Base-by-base conservation (phyloP, 2,797 vertebrate genomes). In the Coilia nasus region DNA sequence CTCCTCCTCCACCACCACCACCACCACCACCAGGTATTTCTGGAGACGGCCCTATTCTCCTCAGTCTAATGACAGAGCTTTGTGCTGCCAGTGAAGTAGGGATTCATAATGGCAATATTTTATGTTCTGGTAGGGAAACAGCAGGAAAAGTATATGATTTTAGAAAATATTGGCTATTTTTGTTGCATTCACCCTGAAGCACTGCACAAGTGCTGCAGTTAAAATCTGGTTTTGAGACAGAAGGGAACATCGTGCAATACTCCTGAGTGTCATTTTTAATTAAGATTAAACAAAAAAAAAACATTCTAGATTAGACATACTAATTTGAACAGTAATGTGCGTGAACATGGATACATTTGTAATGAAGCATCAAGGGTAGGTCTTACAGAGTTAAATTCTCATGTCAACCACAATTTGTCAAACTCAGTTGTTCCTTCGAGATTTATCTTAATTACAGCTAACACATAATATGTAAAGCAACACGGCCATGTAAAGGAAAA, bases 1-100 rank as follows among this genome's bases (percentile, higher is more conserved):
- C 91, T 90, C 85, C 82, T 88, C 14, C 50, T 3, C 67, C 67
- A 35, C 67, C 67, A 0, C 67, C 31, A 31, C 9, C 7, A 14
- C 14, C 15, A 31, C 64, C 19, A 5, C 28, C 64, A 15, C 64
- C 28, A 71, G 71, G 71, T 78, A 44, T 78, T 78, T 78, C 15
- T 41, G 71, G 71, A 78, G 71, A 41, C 35, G 71, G 35, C 71
- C 35, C 31, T 9, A 19, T 78, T 6, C 15, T 78, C 9, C 17
- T 78, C 71, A 41, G 71, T 78, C 71, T 44, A 41, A 78, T 31
- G 17, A 6, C 25, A 31, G 14, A 31, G 64, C 35, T 78, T 78
- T 44, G 21, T 60, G n/a, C 21, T 44, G 15, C 17, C 71, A 78
- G 9, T 78, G 31, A 44, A 78, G 41, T 44, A 44, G 6, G 7